These are phyloP conservation scores for Alitta virens DNA, from an alignment of 2,888 invertebrate genomes.

Conservation along the genomic window DNA sequence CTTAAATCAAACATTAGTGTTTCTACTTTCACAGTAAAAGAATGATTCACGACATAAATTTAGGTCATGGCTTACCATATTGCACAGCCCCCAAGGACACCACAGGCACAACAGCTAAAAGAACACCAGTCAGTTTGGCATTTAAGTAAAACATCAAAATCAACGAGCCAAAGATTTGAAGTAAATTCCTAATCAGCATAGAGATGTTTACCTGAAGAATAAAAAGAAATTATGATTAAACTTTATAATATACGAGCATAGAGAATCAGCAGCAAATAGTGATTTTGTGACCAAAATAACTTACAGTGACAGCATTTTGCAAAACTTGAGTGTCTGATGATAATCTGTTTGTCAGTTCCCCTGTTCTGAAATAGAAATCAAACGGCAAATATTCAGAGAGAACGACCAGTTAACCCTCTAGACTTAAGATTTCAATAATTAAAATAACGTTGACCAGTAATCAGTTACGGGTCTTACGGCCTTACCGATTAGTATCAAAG, in stretches of 20 bases:
- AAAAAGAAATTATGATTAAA: not conserved
- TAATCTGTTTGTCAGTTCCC: slow-evolving; percentile 53
- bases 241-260: not conserved
- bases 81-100: slow-evolving; percentile 49
- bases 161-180: slow-evolving; percentile 51
- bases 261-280: not conserved
- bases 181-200: slow-evolving; percentile 45
- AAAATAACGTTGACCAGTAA: no score
- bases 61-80: no score
- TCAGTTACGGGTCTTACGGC: no score
- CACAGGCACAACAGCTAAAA: slow-evolving; percentile 29
- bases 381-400: no score
- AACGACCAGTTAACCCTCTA: no score
- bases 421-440: no score
- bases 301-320: slow-evolving; percentile 53
- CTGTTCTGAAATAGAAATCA: slow-evolving; percentile 36
- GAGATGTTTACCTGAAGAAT: slow-evolving; percentile 50
- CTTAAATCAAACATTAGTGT: no score
- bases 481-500: slow-evolving; percentile 43
- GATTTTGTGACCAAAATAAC: slow-evolving; percentile 16
- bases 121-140: slow-evolving; percentile 44
- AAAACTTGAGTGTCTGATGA: slow-evolving; percentile 54
- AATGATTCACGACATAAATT: no score
- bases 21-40: no score
- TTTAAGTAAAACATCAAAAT: slow-evolving; percentile 52